Evolutionary conservation across 2,797 vertebrate genomes (phyloP), one percentile per base, ranked within the genome.

Genomic region (Arctocebus calabarensis): DNA sequence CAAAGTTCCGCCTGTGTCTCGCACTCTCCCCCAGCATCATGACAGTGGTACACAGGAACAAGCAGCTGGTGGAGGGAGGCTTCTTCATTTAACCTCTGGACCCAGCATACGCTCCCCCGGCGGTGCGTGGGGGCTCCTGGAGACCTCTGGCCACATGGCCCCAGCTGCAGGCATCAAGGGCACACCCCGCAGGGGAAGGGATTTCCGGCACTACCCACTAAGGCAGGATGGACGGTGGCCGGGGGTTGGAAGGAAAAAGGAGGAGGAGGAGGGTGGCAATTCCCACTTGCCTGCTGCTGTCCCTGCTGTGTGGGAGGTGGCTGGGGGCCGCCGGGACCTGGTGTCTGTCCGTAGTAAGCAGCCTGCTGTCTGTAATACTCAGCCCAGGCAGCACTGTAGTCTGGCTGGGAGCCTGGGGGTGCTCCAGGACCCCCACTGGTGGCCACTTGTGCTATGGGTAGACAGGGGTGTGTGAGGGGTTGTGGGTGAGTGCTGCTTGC

Each of bases 341-440:
- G 98, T 3, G 97, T 98, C 96, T 98, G 98, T 89, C 98, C 98
- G 79, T 98, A 98, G 97, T 99, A 99, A 13, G 98, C 98, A 17
- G 98, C 98, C 91, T 99, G 98, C 96, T 99, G 99, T 98, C 99
- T 98, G 98, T 99, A 99, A 95, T 99, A 99, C 97, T 99, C 99
- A 0, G 99, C 99, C 99, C 99, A 99, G 84, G 99, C 99, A 0
- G 99, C 99, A 5, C 99, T 99, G 98, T 99, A 99, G 96, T 99
- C 99, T 22, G 99, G 99, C 97, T 99, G 98, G 84, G 98, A 98
- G 88, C 98, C 98, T 0, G 98, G 98, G 27, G 98, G 98, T 0
- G 98, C 98, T 68, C 97, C 97, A 0, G 98, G 97, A 45, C 98
- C 98, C 64, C 45, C 98, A 66, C 98, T 97, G 0, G 98, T 98